Evolutionary conservation across 2,888 invertebrate genomes (phyloP), one percentile per base, ranked within the genome.

Genomic region (Syrista parreyssii): DNA sequence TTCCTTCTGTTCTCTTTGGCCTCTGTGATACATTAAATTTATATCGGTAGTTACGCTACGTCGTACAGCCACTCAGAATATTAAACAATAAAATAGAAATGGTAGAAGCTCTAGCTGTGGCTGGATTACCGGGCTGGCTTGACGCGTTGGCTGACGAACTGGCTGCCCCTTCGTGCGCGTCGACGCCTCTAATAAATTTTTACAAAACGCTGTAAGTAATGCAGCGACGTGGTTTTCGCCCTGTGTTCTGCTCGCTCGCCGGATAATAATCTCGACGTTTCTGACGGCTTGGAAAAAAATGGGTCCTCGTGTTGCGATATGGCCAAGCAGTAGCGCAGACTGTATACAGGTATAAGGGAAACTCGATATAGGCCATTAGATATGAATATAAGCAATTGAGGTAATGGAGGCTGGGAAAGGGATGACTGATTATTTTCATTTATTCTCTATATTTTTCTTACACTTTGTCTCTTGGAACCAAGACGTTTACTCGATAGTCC

Each of bases 31-130:
- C 71, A 33, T 82, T 82, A 78, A 81, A 85, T 85, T 85, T 82
- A 83, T 82, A 75, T 79, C 78, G 75, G 80, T 77, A 80, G 80
- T 82, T 83, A 78, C 81, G 80, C 81, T 79, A 81, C 80, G 82
- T 81, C 79, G 81, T 84, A 82, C 80, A 80, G 79, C 79, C 81
- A 82, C 82, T 82, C 81, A 76, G 82, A 82, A 84, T 85, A 83
- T 84, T 87, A 86, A 87, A 86, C 87, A 85, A 85, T 86, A 86
- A 87, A 87, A 83, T 81, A 82, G 80, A 75, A 80, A 79, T 23
- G 55, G 55, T 23, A 11, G 68, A 68, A 55, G 23, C 23, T 12
- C 69, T 68, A 73, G 34, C n/a, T 34, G 34, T 34, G 34, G 40
- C 55, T 74, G 31, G 68, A 75, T 73, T 30, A 32, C 34, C 23